Percentiles rank a stretch among this genome's conserved stretches.
phyloP scores from a whole-genome alignment of 2,888 invertebrate species.

The Thymelicus acteon region DNA sequence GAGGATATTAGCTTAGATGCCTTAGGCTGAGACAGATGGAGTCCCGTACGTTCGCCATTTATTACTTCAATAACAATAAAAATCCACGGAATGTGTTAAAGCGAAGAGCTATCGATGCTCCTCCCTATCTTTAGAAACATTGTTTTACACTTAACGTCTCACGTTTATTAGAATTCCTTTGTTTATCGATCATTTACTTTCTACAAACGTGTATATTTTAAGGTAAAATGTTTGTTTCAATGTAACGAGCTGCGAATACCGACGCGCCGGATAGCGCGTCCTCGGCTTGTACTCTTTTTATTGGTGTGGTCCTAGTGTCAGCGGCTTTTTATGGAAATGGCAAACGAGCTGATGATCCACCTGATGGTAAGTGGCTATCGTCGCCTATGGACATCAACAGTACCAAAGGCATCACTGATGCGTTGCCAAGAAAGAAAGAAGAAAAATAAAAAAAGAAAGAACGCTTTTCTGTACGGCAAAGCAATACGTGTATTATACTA shows the following conservation, averaged over 20 bases:
- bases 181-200: slow-evolving; percentile 4
- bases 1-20: no score
- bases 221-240: slow-evolving; percentile 46
- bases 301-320: slow-evolving; percentile 41
- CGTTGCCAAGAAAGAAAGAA: no score
- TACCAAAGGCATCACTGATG: no score
- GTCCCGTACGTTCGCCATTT: not conserved
- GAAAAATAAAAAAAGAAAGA: no score
- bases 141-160: not conserved
- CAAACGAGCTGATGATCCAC: no score
- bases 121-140: not conserved
- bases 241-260: slow-evolving; percentile 49
- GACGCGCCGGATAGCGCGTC: slow-evolving; percentile 48
- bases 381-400: no score
- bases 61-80: not conserved
- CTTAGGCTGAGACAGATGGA: no score
- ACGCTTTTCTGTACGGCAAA: no score
- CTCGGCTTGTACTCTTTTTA: slow-evolving; percentile 43
- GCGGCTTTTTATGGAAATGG: slow-evolving; percentile 27
- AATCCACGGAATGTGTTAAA: not conserved
- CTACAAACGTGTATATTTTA: slow-evolving; percentile 23
- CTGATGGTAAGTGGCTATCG: no score
- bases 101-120: not conserved
- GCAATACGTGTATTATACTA: no score
- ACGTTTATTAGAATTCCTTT: slow-evolving; percentile 10